These are phyloP conservation scores for Liodrosophila aerea DNA, from an alignment of 2,888 invertebrate species.

Conservation along the genomic window DNA sequence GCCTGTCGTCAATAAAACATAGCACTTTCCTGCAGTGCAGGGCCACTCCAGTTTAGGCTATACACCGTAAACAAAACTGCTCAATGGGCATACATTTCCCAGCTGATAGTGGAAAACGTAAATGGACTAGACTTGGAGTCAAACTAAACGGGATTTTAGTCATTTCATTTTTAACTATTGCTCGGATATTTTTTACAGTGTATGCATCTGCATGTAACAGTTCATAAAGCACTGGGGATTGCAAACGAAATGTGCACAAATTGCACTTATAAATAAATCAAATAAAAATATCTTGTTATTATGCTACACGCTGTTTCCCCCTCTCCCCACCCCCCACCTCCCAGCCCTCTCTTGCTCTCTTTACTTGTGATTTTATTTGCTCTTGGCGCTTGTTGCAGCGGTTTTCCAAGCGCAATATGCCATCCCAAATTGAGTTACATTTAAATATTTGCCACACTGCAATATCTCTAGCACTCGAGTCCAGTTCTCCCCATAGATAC, in stretches of 20 bases:
- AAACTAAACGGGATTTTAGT: too few relatives aligned
- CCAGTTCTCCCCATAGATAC: too few relatives aligned
- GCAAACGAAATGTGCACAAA: constrained; percentile 73
- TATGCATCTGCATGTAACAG: constrained; percentile 11
- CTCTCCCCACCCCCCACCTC: not conserved
- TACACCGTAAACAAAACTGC: too few relatives aligned
- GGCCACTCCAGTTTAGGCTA: constrained; percentile 8
- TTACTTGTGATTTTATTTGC: constrained; percentile 3
- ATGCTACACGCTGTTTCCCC: constrained; percentile 27
- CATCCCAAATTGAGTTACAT: constrained; percentile 69
- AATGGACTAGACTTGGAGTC: too few relatives aligned
- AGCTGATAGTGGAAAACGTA: not conserved
- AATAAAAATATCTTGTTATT: constrained; percentile 69
- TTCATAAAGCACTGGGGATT: constrained; percentile 48
- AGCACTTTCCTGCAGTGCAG: constrained; percentile 28
- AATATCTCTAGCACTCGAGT: not conserved
- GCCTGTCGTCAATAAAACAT: constrained; percentile 60
- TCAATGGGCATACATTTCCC: not conserved
- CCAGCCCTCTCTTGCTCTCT: not conserved
- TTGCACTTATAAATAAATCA: constrained; percentile 78
- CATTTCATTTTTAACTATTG: too few relatives aligned
- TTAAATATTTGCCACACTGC: constrained; percentile 59
- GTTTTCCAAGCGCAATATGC: constrained; percentile 54
- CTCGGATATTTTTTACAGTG: not conserved
- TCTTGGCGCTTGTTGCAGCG: constrained; percentile 39